Evolutionary conservation across 2,113 vertebrate genomes (phyloP).

Genomic region (Bostrychus sinensis): DNA sequence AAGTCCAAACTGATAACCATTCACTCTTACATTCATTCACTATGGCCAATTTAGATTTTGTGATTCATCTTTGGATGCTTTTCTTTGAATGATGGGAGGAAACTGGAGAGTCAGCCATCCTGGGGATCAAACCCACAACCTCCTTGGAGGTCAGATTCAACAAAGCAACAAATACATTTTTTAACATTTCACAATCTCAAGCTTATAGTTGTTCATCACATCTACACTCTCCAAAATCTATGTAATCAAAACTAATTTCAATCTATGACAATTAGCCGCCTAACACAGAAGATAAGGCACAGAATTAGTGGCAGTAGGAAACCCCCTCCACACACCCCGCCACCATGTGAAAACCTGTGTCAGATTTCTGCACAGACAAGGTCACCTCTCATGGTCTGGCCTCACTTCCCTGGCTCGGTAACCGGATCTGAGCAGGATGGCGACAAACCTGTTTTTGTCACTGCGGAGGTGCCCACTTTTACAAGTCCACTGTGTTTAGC

Average conservation of each 20-base stretch:
- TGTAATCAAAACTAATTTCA: slow-evolving; percentile 43
- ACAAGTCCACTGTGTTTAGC: slow-evolving; percentile 53
- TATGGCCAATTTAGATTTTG: too few species aligned
- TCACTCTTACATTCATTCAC: too few species aligned
- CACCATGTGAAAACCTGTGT: slow-evolving; percentile 76
- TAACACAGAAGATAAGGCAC: slow-evolving; percentile 49
- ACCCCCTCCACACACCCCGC: slow-evolving; percentile 57
- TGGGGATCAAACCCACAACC: too few species aligned
- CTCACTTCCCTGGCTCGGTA: slow-evolving; percentile 55
- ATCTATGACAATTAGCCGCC: slow-evolving; percentile 69
- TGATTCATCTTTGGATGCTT: too few species aligned
- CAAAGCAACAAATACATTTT: too few species aligned
- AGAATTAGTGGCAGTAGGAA: slow-evolving; percentile 28
- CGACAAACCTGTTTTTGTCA: slow-evolving; percentile 74
- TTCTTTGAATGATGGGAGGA: too few species aligned
- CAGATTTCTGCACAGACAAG: slow-evolving; percentile 73
- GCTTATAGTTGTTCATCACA: too few species aligned
- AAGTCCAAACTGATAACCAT: too few species aligned
- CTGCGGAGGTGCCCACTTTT: slow-evolving; percentile 59
- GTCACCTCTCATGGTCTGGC: slow-evolving; percentile 70
- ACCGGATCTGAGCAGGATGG: slow-evolving; percentile 61
- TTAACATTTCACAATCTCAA: too few species aligned
- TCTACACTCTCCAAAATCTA: slow-evolving; percentile 23
- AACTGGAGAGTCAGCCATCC: too few species aligned
- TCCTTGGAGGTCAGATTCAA: too few species aligned